phyloP scores from a whole-genome alignment of 2,113 vertebrate genomes.

The Todiramphus saurophagus region DNA sequence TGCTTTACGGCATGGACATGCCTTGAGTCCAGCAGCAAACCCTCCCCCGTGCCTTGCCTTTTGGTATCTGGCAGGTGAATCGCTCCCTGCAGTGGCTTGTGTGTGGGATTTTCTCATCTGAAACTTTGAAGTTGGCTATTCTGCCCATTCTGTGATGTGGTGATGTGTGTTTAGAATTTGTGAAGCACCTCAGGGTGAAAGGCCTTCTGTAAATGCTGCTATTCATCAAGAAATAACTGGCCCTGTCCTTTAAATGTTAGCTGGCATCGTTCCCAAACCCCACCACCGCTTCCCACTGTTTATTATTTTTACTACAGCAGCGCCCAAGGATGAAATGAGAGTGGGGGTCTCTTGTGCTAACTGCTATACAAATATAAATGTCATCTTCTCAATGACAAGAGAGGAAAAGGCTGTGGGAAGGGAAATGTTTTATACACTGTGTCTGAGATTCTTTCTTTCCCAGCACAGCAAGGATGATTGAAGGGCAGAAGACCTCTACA shows the following conservation, averaged over 20 bases:
- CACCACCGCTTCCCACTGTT: neutral
- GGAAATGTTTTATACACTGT: neutral
- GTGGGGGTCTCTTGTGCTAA: neutral
- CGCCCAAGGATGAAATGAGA: neutral
- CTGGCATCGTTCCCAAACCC: neutral
- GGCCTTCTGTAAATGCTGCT: slow-evolving; percentile 16
- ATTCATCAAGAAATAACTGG: neutral
- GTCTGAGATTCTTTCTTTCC: neutral
- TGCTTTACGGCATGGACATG: neutral
- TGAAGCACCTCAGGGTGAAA: slow-evolving; percentile 40
- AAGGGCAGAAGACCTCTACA: neutral
- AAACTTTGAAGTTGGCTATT: neutral
- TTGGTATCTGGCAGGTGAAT: neutral
- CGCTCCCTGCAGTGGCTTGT: neutral
- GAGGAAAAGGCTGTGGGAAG: slow-evolving; percentile 32
- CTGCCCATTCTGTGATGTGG: neutral
- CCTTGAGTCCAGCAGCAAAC: neutral
- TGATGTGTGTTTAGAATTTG: slow-evolving; percentile 9
- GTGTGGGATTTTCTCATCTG: neutral
- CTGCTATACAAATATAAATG: neutral
- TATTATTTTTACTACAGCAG: neutral
- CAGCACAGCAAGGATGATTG: neutral
- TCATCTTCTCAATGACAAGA: neutral
- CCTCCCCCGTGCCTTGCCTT: neutral
- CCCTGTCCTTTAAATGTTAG: neutral